Base-by-base conservation (phyloP, 2,113 vertebrate genomes). In the Sebastes schlegelii region DNA sequence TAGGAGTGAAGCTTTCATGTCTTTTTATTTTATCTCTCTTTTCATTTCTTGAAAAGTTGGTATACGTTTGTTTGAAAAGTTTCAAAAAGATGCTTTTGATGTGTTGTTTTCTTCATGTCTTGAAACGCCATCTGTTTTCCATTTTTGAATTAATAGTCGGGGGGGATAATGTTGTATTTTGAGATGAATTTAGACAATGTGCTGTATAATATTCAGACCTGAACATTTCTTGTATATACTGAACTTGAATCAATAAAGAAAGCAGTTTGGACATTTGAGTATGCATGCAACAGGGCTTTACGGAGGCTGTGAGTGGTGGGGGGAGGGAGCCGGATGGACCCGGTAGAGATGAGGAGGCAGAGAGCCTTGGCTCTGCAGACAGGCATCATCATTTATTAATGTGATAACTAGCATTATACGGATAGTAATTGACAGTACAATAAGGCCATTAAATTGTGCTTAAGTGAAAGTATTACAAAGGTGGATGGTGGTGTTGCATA, bases 311-410 rank as follows among this genome's bases (percentile, higher is more conserved):
- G 26, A 26, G 26, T 26, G 26, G 26, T 26, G 26, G 71, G 55
- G 61, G 52, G 70, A 49, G 48, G 4, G 16, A 11, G 16, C 10
- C 4, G 4, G 7, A 52, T 6, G 58, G 63, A 63, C 46, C 19
- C 45, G 46, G 14, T 48, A 9, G 62, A 73, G 63, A 34, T 49
- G 66, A 66, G 57, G 74, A 72, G 51, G 12, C 4, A 66, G 64
- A 60, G 55, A 23, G 40, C 48, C 64, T 62, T 4, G 11, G 21
- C 76, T 69, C 12, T 34, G 7, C 19, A 71, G 54, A 34, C 52
- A 74, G 55, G 64, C 65, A 88, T 85, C 48, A 86, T 86, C 74
- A 84, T 76, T 81, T 76, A 88, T 84, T 76, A 57, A 81, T 80
- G 72, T 77, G 67, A 77, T 77, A 55, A 48, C 40, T 43, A 51